Base-by-base conservation (phyloP, 2,113 vertebrate species). In the Elgaria multicarinata region DNA sequence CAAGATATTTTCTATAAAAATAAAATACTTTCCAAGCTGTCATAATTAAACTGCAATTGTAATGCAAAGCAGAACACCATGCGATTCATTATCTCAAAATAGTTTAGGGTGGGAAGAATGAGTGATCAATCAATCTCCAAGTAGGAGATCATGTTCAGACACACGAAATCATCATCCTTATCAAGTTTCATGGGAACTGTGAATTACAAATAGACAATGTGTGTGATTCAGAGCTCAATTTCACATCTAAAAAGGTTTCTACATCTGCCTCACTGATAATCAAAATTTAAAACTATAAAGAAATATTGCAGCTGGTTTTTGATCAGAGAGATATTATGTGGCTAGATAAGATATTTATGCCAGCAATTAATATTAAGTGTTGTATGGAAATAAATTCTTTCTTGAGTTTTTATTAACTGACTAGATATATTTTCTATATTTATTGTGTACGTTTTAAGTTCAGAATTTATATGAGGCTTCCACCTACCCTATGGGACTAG, bases 11-110 rank as follows among this genome's bases (percentile, higher is more conserved):
- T 44, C 93, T 50, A 71, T 58, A 69, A 85, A 95, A 91, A 83
- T 31, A 84, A 28, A 75, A 50, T 12, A 83, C 78, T 81, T 93
- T 91, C 75, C 55, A 94, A 91, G 75, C 22, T 44, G 0, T 85
- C 83, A 64, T 50, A 87, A 93, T 83, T 93, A 94, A 88, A 93
- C 79, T 31, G 69, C 46, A 83, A 66, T 3, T 90, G 82, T 90
- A 92, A 91, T 0, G 44, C 76, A 88, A 86, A 92, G 75, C 39
- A 93, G 50, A 92, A 90, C 76, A 42, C 36, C 78, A 90, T 42
- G 53, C 36, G 88, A 89, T 85, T 81, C 89, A 12, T 53, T 90
- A 85, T 72, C 83, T 93, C 93, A 90, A 71, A 94, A 90, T 87
- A 91, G 80, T 80, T 86, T 91, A 89, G n/a, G 42, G 55, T 66